Conservation (phyloP, 2,888 invertebrate species). For the Oscheius sp. region DNA sequence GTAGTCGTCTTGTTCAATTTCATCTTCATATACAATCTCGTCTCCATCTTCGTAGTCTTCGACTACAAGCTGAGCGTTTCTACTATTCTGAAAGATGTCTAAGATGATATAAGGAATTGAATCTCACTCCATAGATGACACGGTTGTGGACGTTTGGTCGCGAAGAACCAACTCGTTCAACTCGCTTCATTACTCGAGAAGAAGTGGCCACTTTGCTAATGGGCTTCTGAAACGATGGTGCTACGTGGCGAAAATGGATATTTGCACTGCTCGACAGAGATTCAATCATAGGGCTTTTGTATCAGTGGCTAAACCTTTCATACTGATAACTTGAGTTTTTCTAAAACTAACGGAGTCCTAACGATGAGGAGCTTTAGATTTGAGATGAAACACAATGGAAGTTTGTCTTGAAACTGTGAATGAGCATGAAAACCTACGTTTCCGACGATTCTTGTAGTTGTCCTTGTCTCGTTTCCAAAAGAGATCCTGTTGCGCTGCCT, state of each 20-base stretch:
- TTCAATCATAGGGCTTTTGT: too few relatives aligned
- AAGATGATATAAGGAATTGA: neutral
- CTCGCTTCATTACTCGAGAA: conserved; percentile 20
- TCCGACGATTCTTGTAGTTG: neutral
- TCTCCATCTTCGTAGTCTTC: conserved; percentile 16
- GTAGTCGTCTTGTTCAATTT: conserved; percentile 20
- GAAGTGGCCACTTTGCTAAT: conserved; percentile 3
- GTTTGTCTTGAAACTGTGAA: too few relatives aligned
- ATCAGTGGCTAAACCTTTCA: too few relatives aligned
- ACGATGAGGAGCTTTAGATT: too few relatives aligned
- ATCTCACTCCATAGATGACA: conserved; percentile 8
- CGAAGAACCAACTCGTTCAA: neutral
- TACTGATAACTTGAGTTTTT: too few relatives aligned
- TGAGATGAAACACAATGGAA: too few relatives aligned
- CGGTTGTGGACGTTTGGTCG: conserved; percentile 1
- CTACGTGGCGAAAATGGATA: neutral
- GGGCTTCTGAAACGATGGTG: conserved; percentile 5
- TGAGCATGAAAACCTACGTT: neutral
- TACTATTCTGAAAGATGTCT: neutral
- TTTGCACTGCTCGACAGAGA: too few relatives aligned
- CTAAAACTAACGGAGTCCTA: too few relatives aligned
- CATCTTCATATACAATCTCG: conserved; percentile 9
- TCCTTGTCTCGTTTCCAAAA: neutral
- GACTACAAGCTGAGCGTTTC: conserved; percentile 1
- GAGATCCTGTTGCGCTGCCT: neutral